These are phyloP conservation scores for Rhombomys opimus DNA, from an alignment of 2,113 vertebrate genomes.

Conservation along the genomic window DNA sequence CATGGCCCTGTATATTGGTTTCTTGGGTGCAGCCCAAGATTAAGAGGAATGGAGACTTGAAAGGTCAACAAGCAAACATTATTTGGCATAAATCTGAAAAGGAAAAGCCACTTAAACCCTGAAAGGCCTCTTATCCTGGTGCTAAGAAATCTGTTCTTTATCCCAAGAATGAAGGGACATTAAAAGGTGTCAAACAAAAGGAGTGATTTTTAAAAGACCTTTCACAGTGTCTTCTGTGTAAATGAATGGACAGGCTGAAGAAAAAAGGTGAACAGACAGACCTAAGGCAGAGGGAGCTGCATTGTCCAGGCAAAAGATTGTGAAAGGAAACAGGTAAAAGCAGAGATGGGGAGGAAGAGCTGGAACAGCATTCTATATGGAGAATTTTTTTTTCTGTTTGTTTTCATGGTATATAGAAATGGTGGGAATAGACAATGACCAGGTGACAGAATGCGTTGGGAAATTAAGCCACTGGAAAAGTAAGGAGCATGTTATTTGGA, in stretches of 20 bases:
- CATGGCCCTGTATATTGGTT: not conserved
- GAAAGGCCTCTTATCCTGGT: not conserved
- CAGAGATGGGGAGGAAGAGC: not conserved
- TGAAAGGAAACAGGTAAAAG: not conserved
- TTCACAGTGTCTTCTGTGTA: not conserved
- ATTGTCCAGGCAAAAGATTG: not conserved
- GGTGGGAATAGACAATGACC: not conserved
- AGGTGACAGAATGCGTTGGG: not conserved
- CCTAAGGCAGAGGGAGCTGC: not conserved
- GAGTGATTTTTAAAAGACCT: not conserved
- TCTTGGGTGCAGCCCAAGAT: not conserved
- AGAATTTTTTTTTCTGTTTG: not conserved
- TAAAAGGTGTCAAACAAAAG: not conserved
- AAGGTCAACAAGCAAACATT: not conserved
- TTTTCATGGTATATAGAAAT: not conserved
- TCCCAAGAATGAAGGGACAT: not conserved
- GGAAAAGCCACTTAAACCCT: not conserved
- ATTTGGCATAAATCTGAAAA: not conserved
- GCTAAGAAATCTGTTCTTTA: slow-evolving; percentile 14
- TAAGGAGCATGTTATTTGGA: not conserved
- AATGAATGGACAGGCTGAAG: not conserved
- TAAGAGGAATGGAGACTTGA: not conserved
- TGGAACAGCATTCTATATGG: not conserved
- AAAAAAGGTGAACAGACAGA: not conserved
- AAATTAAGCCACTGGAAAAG: not conserved